Base-by-base conservation (phyloP, 2,888 invertebrate genomes). In the Apodemia duryi region DNA sequence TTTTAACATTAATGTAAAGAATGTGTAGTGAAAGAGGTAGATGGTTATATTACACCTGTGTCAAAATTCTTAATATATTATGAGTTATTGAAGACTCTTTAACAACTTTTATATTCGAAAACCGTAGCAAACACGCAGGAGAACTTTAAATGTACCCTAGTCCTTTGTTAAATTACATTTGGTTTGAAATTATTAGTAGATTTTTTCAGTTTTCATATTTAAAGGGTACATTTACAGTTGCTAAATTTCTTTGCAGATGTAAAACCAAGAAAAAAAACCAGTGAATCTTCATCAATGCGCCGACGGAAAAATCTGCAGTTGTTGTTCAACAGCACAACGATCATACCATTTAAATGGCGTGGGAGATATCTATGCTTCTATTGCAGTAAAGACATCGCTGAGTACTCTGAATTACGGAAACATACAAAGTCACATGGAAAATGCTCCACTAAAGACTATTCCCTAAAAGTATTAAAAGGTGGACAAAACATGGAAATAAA, bases 321-420 rank as follows among this genome's bases (percentile, higher is more conserved):
- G 49, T 46, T 91, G 51, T 91, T 91, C 84, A 91, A 91, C 82
- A 85, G 86, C 70, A 91, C 91, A 0, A 74, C 88, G 0, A 80
- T 90, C 1, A 84, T 91, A 76, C 91, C 91, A 2, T 91, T 91
- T 75, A 91, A 91, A 72, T 91, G 91, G 89, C 80, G 91, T n/a
- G 90, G 90, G 4, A 88, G 85, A 74, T 91, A 91, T 67, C 75
- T 90, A 0, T 91, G 91, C 70, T 91, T 91, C 73, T 88, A 85
- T 74, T 91, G 91, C 67, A 90, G 91, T 67, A 85, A 88, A 78
- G 81, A 88, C 65, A 72, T 88, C 0, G 63, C 81, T 0, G 85
- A 86, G 38, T 88, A 88, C 67, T 66, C 76, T 0, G 88, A 89
- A 52, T 68, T 91, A 1, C 75, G 83, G 21, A 81, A 81, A 66